Conservation (phyloP, 2,888 invertebrate genomes). For the Caenorhabditis becei region DNA sequence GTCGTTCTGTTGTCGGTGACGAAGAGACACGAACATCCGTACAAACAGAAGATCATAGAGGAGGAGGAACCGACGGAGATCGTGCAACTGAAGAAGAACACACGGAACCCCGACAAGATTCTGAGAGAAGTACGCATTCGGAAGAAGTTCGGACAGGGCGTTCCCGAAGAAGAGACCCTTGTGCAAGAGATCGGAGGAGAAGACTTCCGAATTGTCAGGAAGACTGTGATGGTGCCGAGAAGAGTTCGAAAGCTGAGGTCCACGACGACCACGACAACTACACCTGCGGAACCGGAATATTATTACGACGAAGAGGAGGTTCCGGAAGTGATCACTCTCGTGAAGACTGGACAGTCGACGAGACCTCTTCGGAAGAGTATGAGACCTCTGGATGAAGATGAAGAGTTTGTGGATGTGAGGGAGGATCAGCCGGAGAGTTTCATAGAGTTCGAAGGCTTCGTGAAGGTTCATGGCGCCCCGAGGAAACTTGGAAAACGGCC, state of each 20-base stretch:
- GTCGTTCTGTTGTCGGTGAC: slow-evolving; percentile 42
- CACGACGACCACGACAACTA: slow-evolving; percentile 54
- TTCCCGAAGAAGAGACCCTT: slow-evolving; percentile 20
- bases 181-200: slow-evolving; percentile 39
- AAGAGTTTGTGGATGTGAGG: slow-evolving; percentile 37
- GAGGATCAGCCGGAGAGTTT: slow-evolving; percentile 40
- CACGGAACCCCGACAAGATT: slow-evolving; percentile 11
- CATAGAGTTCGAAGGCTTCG: slow-evolving; percentile 44
- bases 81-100: slow-evolving; percentile 36
- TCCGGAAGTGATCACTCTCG: slow-evolving; percentile 28
- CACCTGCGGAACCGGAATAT: slow-evolving; percentile 46
- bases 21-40: slow-evolving; percentile 39
- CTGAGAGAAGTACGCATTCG: slow-evolving; percentile 37
- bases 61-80: slow-evolving; percentile 46
- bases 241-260: slow-evolving; percentile 40
- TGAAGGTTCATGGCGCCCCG: slow-evolving; percentile 28
- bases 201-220: slow-evolving; percentile 35
- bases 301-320: slow-evolving; percentile 56
- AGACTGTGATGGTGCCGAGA: slow-evolving; percentile 32
- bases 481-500: slow-evolving; percentile 24
- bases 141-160: slow-evolving; percentile 33
- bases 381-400: slow-evolving; percentile 45
- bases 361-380: slow-evolving; percentile 24
- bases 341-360: slow-evolving; percentile 27
- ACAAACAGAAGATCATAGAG: slow-evolving; percentile 1